These are phyloP conservation scores for Holacanthella duospinosa DNA, from an alignment of 2,888 invertebrate species.

Conservation along the genomic window DNA sequence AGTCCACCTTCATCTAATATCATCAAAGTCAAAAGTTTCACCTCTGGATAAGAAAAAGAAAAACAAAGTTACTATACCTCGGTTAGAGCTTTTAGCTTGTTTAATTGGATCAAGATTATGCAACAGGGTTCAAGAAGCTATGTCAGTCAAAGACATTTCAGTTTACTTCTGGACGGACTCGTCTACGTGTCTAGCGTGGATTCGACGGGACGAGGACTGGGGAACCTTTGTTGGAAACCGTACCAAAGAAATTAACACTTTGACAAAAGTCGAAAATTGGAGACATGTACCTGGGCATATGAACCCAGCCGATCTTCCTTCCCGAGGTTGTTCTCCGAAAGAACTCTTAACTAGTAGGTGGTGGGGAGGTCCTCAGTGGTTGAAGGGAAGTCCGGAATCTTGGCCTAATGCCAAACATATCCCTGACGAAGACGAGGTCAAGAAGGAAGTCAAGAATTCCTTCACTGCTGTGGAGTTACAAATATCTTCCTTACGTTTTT, in stretches of 20 bases:
- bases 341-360: constrained; percentile 37
- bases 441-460: too few relatives aligned
- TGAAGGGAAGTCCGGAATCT: constrained; percentile 23
- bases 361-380: constrained; percentile 40
- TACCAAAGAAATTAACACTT: constrained; percentile 6
- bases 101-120: constrained; percentile 35
- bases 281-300: constrained; percentile 37
- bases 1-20: neutral
- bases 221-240: constrained; percentile 12
- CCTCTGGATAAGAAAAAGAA: neutral
- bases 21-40: neutral
- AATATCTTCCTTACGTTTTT: too few relatives aligned
- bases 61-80: constrained; percentile 35
- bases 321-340: constrained; percentile 37
- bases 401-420: too few relatives aligned
- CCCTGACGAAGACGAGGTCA: too few relatives aligned
- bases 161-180: constrained; percentile 27
- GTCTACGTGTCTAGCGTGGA: constrained; percentile 27
- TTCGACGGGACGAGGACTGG: constrained; percentile 26
- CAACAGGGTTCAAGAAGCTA: constrained; percentile 14
- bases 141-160: constrained; percentile 15
- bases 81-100: constrained; percentile 39
- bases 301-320: constrained; percentile 40
- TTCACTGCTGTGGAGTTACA: too few relatives aligned
- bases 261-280: constrained; percentile 30